These are phyloP conservation scores for Natrix natrix DNA, from an alignment of 2,797 vertebrate genomes.

Conservation along the genomic window DNA sequence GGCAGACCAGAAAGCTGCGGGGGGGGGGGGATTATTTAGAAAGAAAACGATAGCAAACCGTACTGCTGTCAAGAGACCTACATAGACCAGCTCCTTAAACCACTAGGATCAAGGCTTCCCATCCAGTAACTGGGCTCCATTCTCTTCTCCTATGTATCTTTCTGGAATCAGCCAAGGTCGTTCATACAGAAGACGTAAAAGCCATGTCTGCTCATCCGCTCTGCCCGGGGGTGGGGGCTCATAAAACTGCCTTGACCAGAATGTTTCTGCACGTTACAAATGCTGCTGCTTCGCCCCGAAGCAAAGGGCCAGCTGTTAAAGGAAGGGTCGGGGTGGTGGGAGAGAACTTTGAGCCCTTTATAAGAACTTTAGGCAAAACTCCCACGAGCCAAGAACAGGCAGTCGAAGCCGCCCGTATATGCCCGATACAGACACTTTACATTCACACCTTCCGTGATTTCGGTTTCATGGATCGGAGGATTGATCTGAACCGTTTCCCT, in stretches of 20 bases:
- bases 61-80: neutral
- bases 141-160: neutral
- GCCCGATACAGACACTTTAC: neutral
- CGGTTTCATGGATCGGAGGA: neutral
- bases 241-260: neutral
- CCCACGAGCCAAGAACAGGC: neutral
- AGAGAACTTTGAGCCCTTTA: neutral
- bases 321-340: neutral
- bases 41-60: neutral
- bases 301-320: neutral
- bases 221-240: neutral
- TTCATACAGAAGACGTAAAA: neutral
- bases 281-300: neutral
- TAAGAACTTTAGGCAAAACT: neutral
- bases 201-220: neutral
- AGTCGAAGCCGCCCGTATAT: neutral
- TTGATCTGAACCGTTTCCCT: neutral
- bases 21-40: neutral
- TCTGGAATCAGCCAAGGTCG: neutral
- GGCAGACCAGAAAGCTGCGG: neutral
- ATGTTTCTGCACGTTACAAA: neutral
- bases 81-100: neutral
- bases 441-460: neutral
- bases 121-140: neutral
- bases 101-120: neutral